Evolutionary conservation across 1,140 invertebrate genomes (phyloP).

Genomic region (Drosophila nasuta): DNA sequence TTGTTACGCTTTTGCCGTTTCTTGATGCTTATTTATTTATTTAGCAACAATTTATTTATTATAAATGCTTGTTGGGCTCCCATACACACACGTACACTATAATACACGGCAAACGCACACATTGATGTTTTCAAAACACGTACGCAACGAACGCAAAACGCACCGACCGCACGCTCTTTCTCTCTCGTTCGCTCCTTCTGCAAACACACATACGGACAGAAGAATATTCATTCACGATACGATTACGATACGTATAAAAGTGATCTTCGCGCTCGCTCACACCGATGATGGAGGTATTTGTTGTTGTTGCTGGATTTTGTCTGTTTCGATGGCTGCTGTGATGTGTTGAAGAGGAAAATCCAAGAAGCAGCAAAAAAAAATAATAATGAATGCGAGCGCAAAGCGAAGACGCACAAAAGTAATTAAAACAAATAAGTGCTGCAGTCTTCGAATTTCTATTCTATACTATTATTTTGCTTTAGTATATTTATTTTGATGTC

Average conservation of each 20-base stretch:
- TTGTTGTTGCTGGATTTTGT: constrained; percentile 28
- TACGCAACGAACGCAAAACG: constrained; percentile 48
- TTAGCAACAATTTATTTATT: constrained; percentile 55
- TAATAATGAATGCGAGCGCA: constrained; percentile 72
- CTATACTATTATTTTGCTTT: constrained; percentile 42
- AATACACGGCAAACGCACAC: constrained; percentile 34
- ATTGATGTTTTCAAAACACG: constrained; percentile 29
- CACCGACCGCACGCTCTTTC: constrained; percentile 30
- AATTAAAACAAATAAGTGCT: constrained; percentile 67
- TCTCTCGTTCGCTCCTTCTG: constrained; percentile 1
- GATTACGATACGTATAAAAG: constrained; percentile 69
- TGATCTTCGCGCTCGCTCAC: constrained; percentile 71
- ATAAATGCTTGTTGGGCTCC: constrained; percentile 50
- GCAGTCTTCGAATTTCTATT: constrained; percentile 46
- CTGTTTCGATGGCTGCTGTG: constrained; percentile 34
- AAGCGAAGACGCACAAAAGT: constrained; percentile 75
- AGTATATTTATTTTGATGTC: constrained; percentile 30
- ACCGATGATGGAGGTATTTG: constrained; percentile 55
- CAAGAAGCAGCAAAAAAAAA: constrained; percentile 61
- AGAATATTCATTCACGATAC: constrained; percentile 79
- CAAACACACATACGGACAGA: constrained; percentile 51
- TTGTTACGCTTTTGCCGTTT: constrained; percentile 50
- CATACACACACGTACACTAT: constrained; percentile 23
- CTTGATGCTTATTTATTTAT: constrained; percentile 54
- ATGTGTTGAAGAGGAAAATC: constrained; percentile 55